These are phyloP conservation scores for Gymnodraco acuticeps DNA, from an alignment of 2,797 vertebrate species.

Conservation along the genomic window DNA sequence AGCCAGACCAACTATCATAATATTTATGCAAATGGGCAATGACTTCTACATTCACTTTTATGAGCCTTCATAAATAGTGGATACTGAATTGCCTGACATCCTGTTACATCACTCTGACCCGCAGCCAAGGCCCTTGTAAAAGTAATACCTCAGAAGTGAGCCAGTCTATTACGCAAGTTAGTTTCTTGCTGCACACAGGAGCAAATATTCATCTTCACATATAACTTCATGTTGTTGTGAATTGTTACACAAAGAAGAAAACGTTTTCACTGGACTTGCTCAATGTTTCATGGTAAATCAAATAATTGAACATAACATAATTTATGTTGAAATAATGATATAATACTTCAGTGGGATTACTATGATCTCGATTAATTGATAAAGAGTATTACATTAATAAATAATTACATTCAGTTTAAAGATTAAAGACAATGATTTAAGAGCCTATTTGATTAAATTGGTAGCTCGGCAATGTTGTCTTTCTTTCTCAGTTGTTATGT, in stretches of 20 bases:
- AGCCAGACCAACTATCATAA: constrained; percentile 24
- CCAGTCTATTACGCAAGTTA: constrained; percentile 14
- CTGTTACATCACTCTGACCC: constrained; percentile 62
- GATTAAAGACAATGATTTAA: constrained; percentile 3
- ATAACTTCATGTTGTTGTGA: constrained; percentile 28
- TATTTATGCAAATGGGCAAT: constrained; percentile 35
- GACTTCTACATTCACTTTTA: constrained; percentile 57
- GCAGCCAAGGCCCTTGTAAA: constrained; percentile 29
- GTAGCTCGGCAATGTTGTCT: not conserved
- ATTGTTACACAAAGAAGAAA: constrained; percentile 15
- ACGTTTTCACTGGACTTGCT: constrained; percentile 4
- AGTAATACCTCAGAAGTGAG: constrained; percentile 24
- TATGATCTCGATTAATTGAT: constrained; percentile 21
- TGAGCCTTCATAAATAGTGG: constrained; percentile 60
- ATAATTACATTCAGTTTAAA: constrained; percentile 18
- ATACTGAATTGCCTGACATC: constrained; percentile 48
- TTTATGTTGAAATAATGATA: constrained; percentile 10
- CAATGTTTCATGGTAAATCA: constrained; percentile 11
- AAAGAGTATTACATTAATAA: constrained; percentile 5
- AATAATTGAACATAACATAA: not conserved
- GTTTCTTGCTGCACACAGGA: constrained; percentile 2
- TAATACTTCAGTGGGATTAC: constrained; percentile 6
- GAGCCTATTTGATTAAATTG: constrained; percentile 2
- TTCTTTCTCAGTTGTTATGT: constrained; percentile 4
- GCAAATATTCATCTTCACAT: constrained; percentile 36